Conservation (phyloP, 2,113 vertebrate species). For the Copsychus sechellarum region DNA sequence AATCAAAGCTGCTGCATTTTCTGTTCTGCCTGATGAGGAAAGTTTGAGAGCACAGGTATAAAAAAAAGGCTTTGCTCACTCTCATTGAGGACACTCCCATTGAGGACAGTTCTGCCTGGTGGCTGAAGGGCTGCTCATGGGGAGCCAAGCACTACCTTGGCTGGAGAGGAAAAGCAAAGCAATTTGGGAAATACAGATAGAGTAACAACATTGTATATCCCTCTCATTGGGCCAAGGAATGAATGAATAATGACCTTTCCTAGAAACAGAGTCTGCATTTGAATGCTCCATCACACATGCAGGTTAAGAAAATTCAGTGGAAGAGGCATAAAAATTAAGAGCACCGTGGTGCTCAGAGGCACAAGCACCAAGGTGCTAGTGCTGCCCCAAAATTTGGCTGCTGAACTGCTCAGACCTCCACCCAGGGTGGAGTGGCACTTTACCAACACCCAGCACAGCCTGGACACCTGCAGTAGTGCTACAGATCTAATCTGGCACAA, state of each 20-base stretch:
- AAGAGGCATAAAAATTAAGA: neutral
- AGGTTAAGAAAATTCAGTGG: neutral
- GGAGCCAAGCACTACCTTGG: neutral
- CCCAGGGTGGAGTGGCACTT: neutral
- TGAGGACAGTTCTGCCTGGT: neutral
- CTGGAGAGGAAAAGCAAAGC: neutral
- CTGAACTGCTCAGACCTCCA: neutral
- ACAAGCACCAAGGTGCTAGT: accelerated
- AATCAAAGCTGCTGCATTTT: neutral
- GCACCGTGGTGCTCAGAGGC: neutral
- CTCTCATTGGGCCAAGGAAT: neutral
- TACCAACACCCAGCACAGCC: accelerated
- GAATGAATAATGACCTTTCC: neutral
- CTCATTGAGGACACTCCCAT: accelerated
- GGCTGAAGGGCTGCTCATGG: neutral
- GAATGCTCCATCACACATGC: neutral
- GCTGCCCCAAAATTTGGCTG: neutral
- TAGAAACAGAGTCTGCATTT: neutral
- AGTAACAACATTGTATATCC: neutral
- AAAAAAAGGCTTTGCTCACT: neutral
- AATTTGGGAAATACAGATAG: neutral
- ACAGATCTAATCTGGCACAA: neutral
- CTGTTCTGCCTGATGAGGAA: neutral
- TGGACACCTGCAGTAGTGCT: too few relatives aligned
- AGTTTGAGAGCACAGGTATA: neutral